Conservation (phyloP, 2,888 invertebrate species). For the Xestia ashworthii region DNA sequence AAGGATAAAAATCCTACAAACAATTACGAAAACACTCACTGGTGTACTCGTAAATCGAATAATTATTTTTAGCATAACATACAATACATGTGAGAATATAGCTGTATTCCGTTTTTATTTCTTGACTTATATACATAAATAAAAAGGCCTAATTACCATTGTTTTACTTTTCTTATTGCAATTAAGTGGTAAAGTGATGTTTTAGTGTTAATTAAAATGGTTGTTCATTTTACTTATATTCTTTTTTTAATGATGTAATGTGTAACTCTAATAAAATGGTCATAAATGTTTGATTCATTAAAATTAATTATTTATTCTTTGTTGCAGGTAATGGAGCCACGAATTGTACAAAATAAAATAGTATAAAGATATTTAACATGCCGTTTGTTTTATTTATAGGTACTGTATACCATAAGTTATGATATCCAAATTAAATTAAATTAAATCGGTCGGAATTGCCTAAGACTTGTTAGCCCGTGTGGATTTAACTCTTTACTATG, state of each 20-base stretch:
- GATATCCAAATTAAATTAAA: no score
- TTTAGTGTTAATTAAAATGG: slow-evolving; percentile 28
- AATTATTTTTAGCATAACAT: background rate
- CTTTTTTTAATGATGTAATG: slow-evolving; percentile 5
- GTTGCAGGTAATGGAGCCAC: slow-evolving; percentile 44
- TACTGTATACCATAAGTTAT: background rate
- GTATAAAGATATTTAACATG: background rate
- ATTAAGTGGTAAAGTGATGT: slow-evolving; percentile 26
- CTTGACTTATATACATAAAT: background rate
- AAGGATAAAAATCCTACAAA: no score
- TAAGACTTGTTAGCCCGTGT: no score
- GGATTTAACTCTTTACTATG: no score
- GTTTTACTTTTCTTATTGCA: slow-evolving; percentile 30
- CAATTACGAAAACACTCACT: no score
- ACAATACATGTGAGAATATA: slow-evolving; percentile 16
- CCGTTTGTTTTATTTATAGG: slow-evolving; percentile 39
- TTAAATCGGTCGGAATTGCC: no score
- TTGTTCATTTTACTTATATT: slow-evolving; percentile 7
- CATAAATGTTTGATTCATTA: background rate
- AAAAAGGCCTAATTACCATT: slow-evolving; percentile 12
- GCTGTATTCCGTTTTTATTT: slow-evolving; percentile 4
- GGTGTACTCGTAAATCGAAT: no score
- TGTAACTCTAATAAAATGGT: background rate
- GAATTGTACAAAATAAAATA: background rate
- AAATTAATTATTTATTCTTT: slow-evolving; percentile 31